These are phyloP conservation scores for Hippopotamyrus pictus DNA, from an alignment of 2,797 vertebrate species.

Conservation along the genomic window DNA sequence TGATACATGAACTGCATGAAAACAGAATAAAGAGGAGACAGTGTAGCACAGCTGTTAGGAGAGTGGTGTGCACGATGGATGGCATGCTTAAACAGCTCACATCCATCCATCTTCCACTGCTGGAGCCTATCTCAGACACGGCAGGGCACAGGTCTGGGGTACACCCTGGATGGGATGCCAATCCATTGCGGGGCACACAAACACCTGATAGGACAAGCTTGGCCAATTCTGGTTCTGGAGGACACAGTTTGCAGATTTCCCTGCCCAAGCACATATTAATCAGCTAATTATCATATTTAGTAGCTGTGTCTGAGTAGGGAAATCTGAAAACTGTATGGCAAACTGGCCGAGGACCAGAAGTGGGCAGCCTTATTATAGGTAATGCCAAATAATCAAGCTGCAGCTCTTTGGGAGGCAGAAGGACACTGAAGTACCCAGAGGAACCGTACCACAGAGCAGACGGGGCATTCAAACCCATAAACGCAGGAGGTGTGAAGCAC, in stretches of 20 bases:
- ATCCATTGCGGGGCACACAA: neutral
- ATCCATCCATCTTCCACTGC: neutral
- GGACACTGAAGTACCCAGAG: neutral
- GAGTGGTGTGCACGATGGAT: neutral
- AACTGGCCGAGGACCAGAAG: neutral
- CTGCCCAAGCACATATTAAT: neutral
- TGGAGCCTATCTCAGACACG: neutral
- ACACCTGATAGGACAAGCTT: neutral
- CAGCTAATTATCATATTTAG: neutral
- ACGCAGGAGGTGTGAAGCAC: neutral
- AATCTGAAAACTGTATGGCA: neutral
- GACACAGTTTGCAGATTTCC: neutral
- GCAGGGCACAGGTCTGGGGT: neutral
- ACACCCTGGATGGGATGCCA: neutral
- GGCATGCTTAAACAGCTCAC: neutral
- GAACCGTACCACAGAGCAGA: neutral
- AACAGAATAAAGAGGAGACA: neutral
- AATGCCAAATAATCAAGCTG: neutral
- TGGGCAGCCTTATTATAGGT: neutral
- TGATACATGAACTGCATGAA: constrained; percentile 4
- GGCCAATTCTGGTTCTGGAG: neutral
- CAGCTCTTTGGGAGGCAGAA: neutral
- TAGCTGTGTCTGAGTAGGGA: neutral
- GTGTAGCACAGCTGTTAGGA: neutral
- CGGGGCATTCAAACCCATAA: neutral